These are phyloP conservation scores for Aphodius sticticus DNA, from an alignment of 2,888 invertebrate species.

Conservation along the genomic window DNA sequence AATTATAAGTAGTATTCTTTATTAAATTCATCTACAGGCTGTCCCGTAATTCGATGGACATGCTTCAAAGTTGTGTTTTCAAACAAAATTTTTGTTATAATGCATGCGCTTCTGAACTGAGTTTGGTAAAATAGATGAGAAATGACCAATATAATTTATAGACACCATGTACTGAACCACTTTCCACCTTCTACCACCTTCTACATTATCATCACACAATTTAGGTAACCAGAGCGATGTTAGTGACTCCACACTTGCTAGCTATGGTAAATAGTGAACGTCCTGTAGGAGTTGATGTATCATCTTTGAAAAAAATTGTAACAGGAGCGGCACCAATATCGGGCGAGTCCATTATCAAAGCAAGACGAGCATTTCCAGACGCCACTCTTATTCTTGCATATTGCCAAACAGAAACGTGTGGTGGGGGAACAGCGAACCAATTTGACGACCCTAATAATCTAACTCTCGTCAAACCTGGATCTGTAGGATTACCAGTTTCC, in stretches of 20 bases:
- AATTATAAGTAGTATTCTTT: too few species aligned
- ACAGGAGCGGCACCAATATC: not conserved
- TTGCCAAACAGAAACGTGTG: not conserved
- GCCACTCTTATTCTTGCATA: not conserved
- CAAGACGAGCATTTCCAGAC: not conserved
- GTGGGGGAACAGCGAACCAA: not conserved
- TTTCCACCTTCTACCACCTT: too few species aligned
- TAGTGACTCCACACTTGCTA: slow-evolving; percentile 28
- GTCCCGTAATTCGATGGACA: too few species aligned
- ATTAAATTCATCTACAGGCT: too few species aligned
- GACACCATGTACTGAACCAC: too few species aligned
- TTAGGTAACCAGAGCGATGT: slow-evolving; percentile 46
- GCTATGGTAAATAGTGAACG: not conserved
- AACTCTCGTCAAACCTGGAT: not conserved
- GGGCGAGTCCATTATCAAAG: not conserved
- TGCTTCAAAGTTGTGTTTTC: too few species aligned
- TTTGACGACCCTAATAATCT: not conserved
- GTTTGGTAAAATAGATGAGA: too few species aligned
- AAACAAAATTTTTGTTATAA: too few species aligned
- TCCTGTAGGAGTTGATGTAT: not conserved
- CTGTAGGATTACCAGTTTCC: not conserved
- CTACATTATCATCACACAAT: not conserved
- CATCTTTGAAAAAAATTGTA: not conserved
- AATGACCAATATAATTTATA: too few species aligned
- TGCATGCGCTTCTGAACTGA: too few species aligned